Evolutionary conservation across 2,113 vertebrate genomes (phyloP).

Genomic region (Petrocephalus microphthalmus): DNA sequence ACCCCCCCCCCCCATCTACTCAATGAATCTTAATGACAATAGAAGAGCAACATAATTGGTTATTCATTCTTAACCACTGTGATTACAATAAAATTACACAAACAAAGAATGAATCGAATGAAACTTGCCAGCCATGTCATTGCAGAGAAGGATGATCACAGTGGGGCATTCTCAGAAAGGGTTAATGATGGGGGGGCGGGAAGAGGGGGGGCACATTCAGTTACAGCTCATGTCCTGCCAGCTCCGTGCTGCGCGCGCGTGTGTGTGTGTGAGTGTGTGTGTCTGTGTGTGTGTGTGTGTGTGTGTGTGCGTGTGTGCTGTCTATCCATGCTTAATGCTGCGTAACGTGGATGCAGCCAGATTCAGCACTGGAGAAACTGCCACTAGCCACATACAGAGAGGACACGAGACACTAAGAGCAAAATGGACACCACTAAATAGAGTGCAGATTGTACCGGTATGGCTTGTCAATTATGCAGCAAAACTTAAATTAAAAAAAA

Average conservation of each 20-base stretch:
- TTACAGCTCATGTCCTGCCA: conserved; percentile 6
- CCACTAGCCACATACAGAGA: not conserved
- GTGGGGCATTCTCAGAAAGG: conserved; percentile 54
- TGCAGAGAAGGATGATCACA: conserved; percentile 64
- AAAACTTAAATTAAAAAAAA: not conserved
- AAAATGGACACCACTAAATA: conserved; percentile 1
- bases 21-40: not conserved
- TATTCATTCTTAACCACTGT: conserved; percentile 30
- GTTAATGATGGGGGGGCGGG: conserved; percentile 47
- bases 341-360: not conserved
- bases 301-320: not conserved
- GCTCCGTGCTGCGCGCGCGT: not conserved
- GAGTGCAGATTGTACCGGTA: not conserved
- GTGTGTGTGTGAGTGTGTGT: too few species aligned
- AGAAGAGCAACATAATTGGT: conserved; percentile 13
- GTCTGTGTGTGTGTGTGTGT: not conserved
- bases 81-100: conserved; percentile 32
- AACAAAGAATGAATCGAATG: conserved; percentile 46
- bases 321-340: not conserved
- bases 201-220: not conserved
- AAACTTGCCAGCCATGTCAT: conserved; percentile 52
- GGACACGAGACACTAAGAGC: not conserved
- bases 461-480: not conserved
- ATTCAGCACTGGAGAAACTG: not conserved
- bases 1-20: not conserved